Conservation (phyloP, 2,888 invertebrate genomes). For the Agriopis leucophaearia region DNA sequence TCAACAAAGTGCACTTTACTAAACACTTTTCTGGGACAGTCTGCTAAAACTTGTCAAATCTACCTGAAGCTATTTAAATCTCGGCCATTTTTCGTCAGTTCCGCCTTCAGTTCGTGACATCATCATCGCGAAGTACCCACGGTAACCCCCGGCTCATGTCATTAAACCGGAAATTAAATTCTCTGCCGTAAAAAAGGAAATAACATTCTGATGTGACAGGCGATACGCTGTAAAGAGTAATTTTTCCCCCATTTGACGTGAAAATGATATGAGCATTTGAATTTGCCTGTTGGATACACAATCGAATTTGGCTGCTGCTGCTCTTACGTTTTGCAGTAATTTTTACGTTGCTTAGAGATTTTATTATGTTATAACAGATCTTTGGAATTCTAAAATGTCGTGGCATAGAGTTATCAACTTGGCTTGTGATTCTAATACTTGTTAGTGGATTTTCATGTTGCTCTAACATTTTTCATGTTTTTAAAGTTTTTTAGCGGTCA, state of each 20-base stretch:
- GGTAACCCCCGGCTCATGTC: conserved; percentile 47
- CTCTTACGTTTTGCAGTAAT: conserved; percentile 10
- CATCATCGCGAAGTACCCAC: conserved; percentile 28
- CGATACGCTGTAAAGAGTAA: conserved; percentile 59
- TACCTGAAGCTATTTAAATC: conserved; percentile 14
- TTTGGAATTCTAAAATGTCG: no score
- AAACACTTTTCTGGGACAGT: no score
- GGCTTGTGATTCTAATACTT: no score
- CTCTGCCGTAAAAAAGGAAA: conserved; percentile 65
- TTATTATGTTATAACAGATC: neutral
- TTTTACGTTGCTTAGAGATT: neutral
- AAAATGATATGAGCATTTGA: conserved; percentile 46
- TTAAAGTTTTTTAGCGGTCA: no score
- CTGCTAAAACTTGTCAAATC: neutral
- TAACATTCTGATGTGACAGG: conserved; percentile 66
- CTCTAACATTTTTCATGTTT: no score
- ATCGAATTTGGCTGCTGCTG: conserved; percentile 30
- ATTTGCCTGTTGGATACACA: conserved; percentile 41
- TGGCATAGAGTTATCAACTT: no score
- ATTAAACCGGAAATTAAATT: conserved; percentile 71
- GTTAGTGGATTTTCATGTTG: no score
- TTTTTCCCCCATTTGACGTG: conserved; percentile 53
- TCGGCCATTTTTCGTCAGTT: conserved; percentile 3
- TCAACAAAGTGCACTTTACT: no score
- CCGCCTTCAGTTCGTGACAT: conserved; percentile 3